Evolutionary conservation across 2,113 vertebrate species (phyloP), one percentile per base, ranked within the genome.

Genomic region (Dicrurus megarhynchus): DNA sequence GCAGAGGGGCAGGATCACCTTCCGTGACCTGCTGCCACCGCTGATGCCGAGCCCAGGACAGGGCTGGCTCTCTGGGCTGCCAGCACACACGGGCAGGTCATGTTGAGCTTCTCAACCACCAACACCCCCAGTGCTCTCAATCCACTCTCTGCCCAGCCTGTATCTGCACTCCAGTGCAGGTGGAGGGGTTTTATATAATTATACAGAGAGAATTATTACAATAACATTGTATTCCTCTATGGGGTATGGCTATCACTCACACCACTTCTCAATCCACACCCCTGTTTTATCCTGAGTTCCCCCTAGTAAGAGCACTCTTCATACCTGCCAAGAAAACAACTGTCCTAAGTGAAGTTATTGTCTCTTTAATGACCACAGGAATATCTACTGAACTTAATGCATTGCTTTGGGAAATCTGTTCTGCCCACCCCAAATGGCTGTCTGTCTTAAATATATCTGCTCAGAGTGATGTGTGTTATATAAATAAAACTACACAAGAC

Each of bases 401-500:
- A 81, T 28, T 77, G 75, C 41, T 27, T 23, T 64, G 47, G 32
- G 55, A 82, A 53, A 28, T 90, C 37, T 77, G 56, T 35, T 95
- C 87, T 82, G 70, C 84, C 68, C 33, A 53, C n/a, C 77, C 55
- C 16, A 56, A 90, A 76, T n/a, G 53, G 46, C 57, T 79, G 68
- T 37, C 71, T 53, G 73, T 73, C 73, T 79, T 55, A 77, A 89
- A 50, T 50, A 33, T 10, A 79, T 49, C 55, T 96, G 55, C 61
- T 93, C 27, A 37, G 68, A 94, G 65, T 50, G 59, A 90, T 81
- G 84, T 42, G 44, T 77, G 11, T 90, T 87, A 63, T 56, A 86
- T 47, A 52, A 94, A 92, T 84, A 61, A 65, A 96, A 93, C 64
- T 60, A 55, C 92, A 61, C 27, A 22, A 22, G 86, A 23, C 23